phyloP scores from a whole-genome alignment of 2,888 invertebrate species.

The Prionchulus punctatus region DNA sequence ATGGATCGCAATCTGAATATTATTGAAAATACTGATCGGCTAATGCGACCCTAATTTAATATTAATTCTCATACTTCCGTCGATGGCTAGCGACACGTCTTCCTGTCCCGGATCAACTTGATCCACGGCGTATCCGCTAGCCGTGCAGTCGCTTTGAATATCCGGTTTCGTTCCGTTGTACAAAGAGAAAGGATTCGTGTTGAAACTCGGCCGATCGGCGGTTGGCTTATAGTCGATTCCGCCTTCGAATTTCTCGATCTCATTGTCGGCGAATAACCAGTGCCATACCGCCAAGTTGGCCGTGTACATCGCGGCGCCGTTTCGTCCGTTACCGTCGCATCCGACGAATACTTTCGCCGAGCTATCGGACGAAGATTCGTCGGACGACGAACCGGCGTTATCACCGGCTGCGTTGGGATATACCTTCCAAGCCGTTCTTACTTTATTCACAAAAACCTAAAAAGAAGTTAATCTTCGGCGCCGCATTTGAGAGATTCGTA shows the following conservation, averaged over 20 bases:
- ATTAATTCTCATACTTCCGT: not conserved
- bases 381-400: not conserved
- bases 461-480: not conserved
- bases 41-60: no score
- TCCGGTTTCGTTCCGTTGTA: no score
- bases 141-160: no score
- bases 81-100: not conserved
- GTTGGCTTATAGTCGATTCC: not conserved
- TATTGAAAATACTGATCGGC: no score
- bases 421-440: slow-evolving; percentile 1
- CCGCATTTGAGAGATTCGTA: not conserved
- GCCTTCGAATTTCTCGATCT: not conserved
- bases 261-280: not conserved
- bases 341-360: no score
- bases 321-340: not conserved
- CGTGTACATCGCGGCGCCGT: not conserved
- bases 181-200: no score
- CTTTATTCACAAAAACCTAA: slow-evolving; percentile 4
- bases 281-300: slow-evolving; percentile 3
- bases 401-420: not conserved
- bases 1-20: not conserved
- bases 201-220: no score
- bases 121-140: no score
- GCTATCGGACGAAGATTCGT: no score
- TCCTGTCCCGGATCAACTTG: no score